Evolutionary conservation across 2,113 vertebrate genomes (phyloP), one percentile per base, ranked within the genome.

Genomic region (Melanocharis versteri): DNA sequence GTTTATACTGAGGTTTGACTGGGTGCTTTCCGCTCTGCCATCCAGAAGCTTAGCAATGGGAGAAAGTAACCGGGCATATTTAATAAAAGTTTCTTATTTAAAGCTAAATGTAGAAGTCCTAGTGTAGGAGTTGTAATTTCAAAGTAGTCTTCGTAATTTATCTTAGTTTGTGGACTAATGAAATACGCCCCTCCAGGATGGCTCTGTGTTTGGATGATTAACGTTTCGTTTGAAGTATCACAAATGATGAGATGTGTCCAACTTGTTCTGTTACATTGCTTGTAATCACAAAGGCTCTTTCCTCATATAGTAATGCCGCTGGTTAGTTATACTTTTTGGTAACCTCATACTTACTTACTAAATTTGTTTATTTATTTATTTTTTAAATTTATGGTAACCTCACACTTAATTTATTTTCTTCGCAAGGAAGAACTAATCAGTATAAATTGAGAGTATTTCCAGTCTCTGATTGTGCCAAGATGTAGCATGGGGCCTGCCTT

Each of bases 1-100:
- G 9, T 47, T 76, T 60, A 9, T 71, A 6, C 19, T 27, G 21
- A 68, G 11, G 24, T 64, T 53, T 81, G 51, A 45, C 57, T 33
- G 30, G 1, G 21, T 87, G 51, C 42, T 78, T 82, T 4, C 2
- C 0, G 0, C 20, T 53, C 1, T 45, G 11, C 48, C 13, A 26
- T 73, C 42, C 35, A 50, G 39, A 53, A 56, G 16, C 10, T 70
- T 44, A 45, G 14, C 54, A 48, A 11, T 1, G 0, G 22, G 27
- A 72, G 37, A 65, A 81, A 7, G 18, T 78, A 31, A 37, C 10
- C 26, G 42, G 39, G 14, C 5, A 3, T 54, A 24, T 81, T 62
- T 66, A 54, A 16, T 85, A 48, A 15, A 17, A 45, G 7, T 47
- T 91, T 10, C 15, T 83, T 39, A 3, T 58, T 24, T 53, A 18